Percentiles rank a stretch among this genome's conserved stretches.
Conservation (phyloP, 2,888 invertebrate species). For the Drosophila nigritarsus region DNA sequence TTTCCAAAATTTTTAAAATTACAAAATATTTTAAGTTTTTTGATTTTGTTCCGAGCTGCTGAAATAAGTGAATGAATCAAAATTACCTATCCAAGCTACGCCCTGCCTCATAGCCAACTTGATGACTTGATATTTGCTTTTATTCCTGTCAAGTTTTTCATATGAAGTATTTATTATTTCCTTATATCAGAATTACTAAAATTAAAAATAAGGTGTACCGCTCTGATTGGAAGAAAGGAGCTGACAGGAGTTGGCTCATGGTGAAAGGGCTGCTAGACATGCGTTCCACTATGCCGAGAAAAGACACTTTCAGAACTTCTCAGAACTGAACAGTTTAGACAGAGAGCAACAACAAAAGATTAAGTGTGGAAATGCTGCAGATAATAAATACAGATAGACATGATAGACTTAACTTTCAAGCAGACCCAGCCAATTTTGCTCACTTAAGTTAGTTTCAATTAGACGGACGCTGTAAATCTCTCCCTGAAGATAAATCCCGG, state of each 20-base stretch:
- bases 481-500: not conserved
- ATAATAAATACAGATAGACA: not conserved
- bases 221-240: not conserved
- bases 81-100: not conserved
- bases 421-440: not conserved
- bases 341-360: not conserved
- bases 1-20: not conserved
- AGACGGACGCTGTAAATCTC: not conserved
- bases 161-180: not conserved
- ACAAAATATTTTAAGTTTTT: not conserved
- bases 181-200: not conserved
- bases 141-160: not conserved
- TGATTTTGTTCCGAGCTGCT: conserved; percentile 52
- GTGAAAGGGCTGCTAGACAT: not conserved
- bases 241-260: not conserved
- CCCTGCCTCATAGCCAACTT: not conserved
- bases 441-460: not conserved
- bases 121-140: not conserved
- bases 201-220: not conserved
- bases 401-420: not conserved
- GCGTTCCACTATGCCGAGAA: not conserved
- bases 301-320: too few relatives aligned
- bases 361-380: not conserved
- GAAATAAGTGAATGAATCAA: conserved; percentile 32
- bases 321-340: not conserved